Evolutionary conservation across 2,888 invertebrate genomes (phyloP).

Genomic region (Caenorhabditis afra): DNA sequence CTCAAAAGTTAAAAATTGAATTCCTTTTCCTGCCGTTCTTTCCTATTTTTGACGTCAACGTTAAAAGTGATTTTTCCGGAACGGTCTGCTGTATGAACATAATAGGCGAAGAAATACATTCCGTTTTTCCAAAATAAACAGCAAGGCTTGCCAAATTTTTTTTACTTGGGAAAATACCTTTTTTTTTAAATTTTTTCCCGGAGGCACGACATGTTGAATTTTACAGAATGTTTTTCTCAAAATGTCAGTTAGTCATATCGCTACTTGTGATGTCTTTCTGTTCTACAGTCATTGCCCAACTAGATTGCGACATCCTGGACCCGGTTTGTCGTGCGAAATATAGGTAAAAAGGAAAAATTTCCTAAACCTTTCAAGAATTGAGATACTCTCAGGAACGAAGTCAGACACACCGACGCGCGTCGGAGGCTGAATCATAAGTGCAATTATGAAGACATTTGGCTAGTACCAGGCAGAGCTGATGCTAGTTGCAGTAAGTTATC

Average conservation of each 20-base stretch:
- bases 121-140: no score
- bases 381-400: constrained; percentile 54
- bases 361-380: not conserved
- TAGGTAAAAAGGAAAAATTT: constrained; percentile 27
- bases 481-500: constrained; percentile 78
- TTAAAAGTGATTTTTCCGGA: no score
- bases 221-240: constrained; percentile 53
- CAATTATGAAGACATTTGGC: constrained; percentile 79
- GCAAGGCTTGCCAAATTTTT: no score
- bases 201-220: no score
- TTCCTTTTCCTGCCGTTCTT: no score
- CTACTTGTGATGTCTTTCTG: no score
- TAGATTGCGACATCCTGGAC: constrained; percentile 77
- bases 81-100: no score
- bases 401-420: constrained; percentile 53
- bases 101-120: no score
- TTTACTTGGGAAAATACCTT: no score
- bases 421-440: constrained; percentile 67
- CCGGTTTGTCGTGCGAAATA: constrained; percentile 73
- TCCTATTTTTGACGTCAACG: no score
- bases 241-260: constrained; percentile 31
- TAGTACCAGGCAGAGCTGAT: constrained; percentile 79
- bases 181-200: no score
- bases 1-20: not conserved
- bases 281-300: constrained; percentile 36